Conservation (phyloP, 1,140 invertebrate genomes). For the Drosophila pachea region DNA sequence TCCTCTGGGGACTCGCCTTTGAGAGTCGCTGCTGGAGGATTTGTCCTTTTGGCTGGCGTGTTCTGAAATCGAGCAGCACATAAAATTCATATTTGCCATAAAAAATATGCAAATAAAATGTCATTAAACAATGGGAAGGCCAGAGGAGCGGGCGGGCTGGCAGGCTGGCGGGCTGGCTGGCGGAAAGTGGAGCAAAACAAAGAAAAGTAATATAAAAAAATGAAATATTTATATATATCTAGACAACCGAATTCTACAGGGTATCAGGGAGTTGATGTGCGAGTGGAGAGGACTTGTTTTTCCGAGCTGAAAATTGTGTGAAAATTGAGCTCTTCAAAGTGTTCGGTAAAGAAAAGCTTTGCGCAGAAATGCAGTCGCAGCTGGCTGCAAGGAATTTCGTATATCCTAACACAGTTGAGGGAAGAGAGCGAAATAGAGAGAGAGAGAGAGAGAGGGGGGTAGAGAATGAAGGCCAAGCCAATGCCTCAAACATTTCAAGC, state of each 20-base stretch:
- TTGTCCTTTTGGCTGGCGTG: conserved; percentile 43
- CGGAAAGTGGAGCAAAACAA: conserved; percentile 37
- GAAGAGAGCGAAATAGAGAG: no score
- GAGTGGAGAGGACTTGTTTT: no score
- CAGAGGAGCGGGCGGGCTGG: conserved; percentile 38
- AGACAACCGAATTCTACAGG: no score
- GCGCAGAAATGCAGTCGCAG: no score
- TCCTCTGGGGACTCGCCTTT: conserved; percentile 27
- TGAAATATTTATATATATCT: no score
- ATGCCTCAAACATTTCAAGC: not conserved
- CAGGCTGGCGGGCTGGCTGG: conserved; percentile 30
- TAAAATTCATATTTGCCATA: conserved; percentile 59
- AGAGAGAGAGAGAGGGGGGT: no score
- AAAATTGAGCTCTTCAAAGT: no score
- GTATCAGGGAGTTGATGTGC: no score
- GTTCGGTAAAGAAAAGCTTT: no score
- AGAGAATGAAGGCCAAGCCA: not conserved
- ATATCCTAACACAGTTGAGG: no score
- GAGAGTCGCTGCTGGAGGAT: conserved; percentile 13
- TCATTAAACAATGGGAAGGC: conserved; percentile 70
- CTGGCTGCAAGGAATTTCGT: no score
- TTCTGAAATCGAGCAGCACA: conserved; percentile 63
- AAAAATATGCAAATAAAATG: conserved; percentile 76
- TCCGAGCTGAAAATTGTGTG: no score
- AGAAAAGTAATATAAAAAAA: not conserved